Evolutionary conservation across 1,140 invertebrate species (phyloP).

Genomic region (Zaprionus taronus): DNA sequence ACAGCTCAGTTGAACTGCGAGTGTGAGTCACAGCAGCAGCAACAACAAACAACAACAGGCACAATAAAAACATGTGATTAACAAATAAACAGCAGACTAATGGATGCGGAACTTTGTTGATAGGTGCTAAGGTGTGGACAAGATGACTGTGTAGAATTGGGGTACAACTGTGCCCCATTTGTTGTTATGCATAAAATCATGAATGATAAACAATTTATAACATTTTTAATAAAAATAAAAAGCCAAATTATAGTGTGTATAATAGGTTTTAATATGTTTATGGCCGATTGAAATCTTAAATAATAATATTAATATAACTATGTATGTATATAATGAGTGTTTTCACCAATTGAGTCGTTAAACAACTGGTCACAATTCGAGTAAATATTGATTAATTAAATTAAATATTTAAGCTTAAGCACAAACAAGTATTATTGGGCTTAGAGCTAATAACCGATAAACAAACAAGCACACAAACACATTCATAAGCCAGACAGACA

Average conservation of each 20-base stretch:
- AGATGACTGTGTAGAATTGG: neutral
- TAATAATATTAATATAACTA: constrained; percentile 29
- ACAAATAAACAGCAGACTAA: constrained; percentile 26
- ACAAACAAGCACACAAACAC: constrained; percentile 44
- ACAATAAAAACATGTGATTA: constrained; percentile 41
- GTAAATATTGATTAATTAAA: constrained; percentile 39
- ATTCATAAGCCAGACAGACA: constrained; percentile 30
- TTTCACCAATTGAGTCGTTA: constrained; percentile 41
- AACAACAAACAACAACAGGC: constrained; percentile 4
- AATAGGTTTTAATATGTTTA: constrained; percentile 20
- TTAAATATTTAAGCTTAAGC: constrained; percentile 30
- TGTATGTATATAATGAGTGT: constrained; percentile 6
- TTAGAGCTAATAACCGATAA: constrained; percentile 36
- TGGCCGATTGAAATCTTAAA: constrained; percentile 36
- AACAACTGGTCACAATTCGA: constrained; percentile 25
- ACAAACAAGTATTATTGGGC: constrained; percentile 49
- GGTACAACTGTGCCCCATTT: neutral
- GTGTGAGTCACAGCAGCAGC: constrained; percentile 18
- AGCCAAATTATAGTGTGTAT: constrained; percentile 48
- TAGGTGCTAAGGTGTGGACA: neutral
- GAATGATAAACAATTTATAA: neutral
- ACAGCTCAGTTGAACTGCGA: neutral
- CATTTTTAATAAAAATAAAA: constrained; percentile 38
- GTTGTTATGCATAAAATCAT: neutral
- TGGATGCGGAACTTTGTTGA: constrained; percentile 1